Percentiles rank a stretch among this genome's conserved stretches.
phyloP scores from a whole-genome alignment of 2,888 invertebrate species.

The Elegia similella region DNA sequence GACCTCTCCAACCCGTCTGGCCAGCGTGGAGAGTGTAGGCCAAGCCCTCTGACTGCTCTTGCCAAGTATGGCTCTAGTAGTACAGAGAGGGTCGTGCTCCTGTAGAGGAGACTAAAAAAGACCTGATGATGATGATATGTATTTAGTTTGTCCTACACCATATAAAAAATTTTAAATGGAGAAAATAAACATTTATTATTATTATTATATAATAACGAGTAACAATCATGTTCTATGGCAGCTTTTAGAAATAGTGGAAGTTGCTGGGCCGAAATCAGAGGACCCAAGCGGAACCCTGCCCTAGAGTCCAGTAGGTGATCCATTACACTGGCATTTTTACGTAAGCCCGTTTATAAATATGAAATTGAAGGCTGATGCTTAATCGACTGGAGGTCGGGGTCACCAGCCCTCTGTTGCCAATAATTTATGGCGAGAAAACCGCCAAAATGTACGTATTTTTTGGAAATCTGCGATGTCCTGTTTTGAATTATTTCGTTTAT shows the following conservation, averaged over 20 bases:
- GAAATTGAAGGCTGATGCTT: conserved; percentile 81
- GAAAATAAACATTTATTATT: no score
- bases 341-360: conserved; percentile 82
- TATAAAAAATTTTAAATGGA: no score
- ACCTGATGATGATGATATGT: no score
- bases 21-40: no score
- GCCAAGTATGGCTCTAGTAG: no score
- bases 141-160: no score
- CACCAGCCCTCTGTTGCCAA: conserved; percentile 58
- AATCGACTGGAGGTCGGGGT: conserved; percentile 81
- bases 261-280: not conserved
- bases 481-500: conserved; percentile 12
- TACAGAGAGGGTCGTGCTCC: no score
- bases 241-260: not conserved
- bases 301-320: conserved; percentile 71
- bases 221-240: no score
- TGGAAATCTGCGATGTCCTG: conserved; percentile 10
- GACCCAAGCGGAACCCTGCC: not conserved
- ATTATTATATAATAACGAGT: no score
- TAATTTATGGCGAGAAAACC: conserved; percentile 56
- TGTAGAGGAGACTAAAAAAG: no score
- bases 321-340: conserved; percentile 80
- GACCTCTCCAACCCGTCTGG: no score
- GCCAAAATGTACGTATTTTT: conserved; percentile 9
- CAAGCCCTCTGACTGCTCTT: no score